Evolutionary conservation across 2,888 invertebrate genomes (phyloP).

Genomic region (Heliconius aoede): DNA sequence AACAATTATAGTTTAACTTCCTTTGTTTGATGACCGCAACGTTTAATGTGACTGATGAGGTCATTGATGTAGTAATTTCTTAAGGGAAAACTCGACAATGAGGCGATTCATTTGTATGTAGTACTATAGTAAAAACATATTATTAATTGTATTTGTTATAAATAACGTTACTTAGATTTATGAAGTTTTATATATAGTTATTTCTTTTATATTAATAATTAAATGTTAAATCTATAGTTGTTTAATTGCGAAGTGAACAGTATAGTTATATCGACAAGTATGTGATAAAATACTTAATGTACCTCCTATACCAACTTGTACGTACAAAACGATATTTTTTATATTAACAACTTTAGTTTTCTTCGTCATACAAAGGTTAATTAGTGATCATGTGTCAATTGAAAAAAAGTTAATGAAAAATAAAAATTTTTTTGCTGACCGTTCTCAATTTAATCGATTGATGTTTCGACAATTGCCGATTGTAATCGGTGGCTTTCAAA

Average conservation of each 20-base stretch:
- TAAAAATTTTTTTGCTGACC: neutral
- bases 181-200: no score
- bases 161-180: neutral
- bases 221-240: no score
- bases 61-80: slow-evolving; percentile 18
- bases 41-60: slow-evolving; percentile 22
- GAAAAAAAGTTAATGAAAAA: neutral
- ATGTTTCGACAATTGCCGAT: neutral
- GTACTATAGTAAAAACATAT: neutral
- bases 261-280: no score
- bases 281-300: neutral
- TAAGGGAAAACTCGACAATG: slow-evolving; percentile 13
- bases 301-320: neutral
- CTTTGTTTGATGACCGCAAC: slow-evolving; percentile 19
- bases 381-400: neutral
- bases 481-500: neutral
- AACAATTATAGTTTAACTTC: neutral
- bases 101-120: slow-evolving; percentile 9
- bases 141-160: neutral
- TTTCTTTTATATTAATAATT: no score
- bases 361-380: neutral
- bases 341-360: neutral
- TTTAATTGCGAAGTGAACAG: no score
- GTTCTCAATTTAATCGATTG: neutral
- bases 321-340: neutral